phyloP scores from a whole-genome alignment of 2,888 invertebrate species.

The Cantharis lateralis region DNA sequence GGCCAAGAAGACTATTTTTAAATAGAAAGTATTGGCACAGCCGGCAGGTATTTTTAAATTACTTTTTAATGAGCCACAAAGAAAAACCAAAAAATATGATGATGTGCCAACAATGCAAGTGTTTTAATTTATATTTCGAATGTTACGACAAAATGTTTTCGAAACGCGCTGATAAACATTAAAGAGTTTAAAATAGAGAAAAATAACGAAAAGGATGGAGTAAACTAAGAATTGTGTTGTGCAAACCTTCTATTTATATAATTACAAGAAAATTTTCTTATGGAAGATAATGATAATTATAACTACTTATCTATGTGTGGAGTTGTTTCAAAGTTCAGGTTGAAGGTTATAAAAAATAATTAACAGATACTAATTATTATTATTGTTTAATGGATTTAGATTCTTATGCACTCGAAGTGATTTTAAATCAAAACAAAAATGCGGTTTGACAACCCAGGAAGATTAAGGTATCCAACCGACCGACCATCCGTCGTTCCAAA shows the following conservation, averaged over 20 bases:
- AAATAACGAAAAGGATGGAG: background rate
- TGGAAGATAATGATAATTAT: background rate
- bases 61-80: background rate
- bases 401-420: background rate
- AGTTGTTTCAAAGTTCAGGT: constrained; percentile 29
- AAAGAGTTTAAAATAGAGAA: background rate
- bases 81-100: background rate
- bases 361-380: constrained; percentile 30
- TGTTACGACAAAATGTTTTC: background rate
- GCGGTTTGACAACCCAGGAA: background rate
- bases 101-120: background rate
- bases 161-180: background rate
- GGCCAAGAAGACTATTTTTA: background rate
- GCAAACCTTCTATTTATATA: background rate
- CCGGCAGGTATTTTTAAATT: background rate
- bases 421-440: background rate
- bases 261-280: background rate
- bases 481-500: background rate
- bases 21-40: background rate
- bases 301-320: background rate
- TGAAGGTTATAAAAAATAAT: constrained; percentile 28
- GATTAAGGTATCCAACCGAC: background rate
- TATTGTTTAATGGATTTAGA: constrained; percentile 22
- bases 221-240: background rate
- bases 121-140: background rate